Percentiles rank a stretch among this genome's conserved stretches.
Evolutionary conservation across 2,888 invertebrate genomes (phyloP).

Genomic region (Camponotus fellah): DNA sequence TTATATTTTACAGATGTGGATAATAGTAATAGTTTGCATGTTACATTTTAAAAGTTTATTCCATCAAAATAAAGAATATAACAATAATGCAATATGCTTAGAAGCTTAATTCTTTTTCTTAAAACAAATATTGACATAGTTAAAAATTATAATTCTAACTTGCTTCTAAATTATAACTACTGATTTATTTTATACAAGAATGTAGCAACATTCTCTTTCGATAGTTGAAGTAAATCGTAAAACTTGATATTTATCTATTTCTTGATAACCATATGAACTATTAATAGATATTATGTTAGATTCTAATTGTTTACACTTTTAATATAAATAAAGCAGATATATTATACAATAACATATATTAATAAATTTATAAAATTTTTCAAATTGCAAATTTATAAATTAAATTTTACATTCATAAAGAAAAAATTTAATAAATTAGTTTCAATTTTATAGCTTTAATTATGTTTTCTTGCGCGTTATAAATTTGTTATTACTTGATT

Average conservation of each 20-base stretch:
- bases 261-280: not conserved
- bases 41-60: not conserved
- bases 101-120: not conserved
- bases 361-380: not conserved
- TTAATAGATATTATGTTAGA: not conserved
- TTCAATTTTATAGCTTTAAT: slow-evolving; percentile 14
- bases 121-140: not conserved
- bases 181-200: not conserved
- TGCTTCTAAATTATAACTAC: too few species aligned
- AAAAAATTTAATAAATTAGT: not conserved
- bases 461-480: not conserved
- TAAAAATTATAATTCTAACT: too few species aligned
- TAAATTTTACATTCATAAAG: not conserved
- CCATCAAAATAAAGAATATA: not conserved
- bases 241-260: not conserved
- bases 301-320: not conserved
- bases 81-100: not conserved
- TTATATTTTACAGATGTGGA: too few species aligned
- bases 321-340: not conserved
- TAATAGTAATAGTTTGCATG: not conserved
- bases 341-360: not conserved
- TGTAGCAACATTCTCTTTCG: not conserved
- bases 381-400: not conserved
- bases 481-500: not conserved
- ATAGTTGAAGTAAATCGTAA: not conserved